Evolutionary conservation across 2,113 vertebrate genomes (phyloP).

Genomic region (Anhinga rufa): DNA sequence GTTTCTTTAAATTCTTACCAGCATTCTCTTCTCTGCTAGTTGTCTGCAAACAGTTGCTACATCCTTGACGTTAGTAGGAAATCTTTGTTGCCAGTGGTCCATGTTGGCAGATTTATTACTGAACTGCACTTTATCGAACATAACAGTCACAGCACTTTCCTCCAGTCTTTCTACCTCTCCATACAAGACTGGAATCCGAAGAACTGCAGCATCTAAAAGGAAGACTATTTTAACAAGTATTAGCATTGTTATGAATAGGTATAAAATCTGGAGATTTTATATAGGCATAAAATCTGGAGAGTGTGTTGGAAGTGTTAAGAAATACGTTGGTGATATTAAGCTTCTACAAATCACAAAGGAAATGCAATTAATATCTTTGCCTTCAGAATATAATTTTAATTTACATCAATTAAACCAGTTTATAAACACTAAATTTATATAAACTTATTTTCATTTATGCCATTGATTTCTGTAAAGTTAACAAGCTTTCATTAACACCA

Average conservation of each 20-base stretch:
- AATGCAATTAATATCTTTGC: neutral
- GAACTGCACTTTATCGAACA: constrained; percentile 89
- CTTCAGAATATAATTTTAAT: neutral
- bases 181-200: constrained; percentile 89
- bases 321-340: neutral
- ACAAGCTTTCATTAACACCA: neutral
- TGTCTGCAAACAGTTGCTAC: constrained; percentile 89
- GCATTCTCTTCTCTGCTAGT: constrained; percentile 82
- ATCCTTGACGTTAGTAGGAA: constrained; percentile 87
- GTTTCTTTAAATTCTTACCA: constrained; percentile 71
- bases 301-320: neutral
- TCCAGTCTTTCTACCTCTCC: constrained; percentile 88
- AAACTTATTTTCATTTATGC: neutral
- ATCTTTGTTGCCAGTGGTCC: constrained; percentile 91
- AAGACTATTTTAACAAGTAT: neutral
- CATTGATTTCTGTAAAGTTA: neutral
- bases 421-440: neutral
- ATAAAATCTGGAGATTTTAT: neutral
- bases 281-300: neutral
- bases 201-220: constrained; percentile 81
- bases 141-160: constrained; percentile 88
- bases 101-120: constrained; percentile 84
- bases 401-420: neutral
- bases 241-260: neutral
- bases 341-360: neutral